Evolutionary conservation across 2,113 vertebrate species (phyloP).

Genomic region (Tachysurus vachellii): DNA sequence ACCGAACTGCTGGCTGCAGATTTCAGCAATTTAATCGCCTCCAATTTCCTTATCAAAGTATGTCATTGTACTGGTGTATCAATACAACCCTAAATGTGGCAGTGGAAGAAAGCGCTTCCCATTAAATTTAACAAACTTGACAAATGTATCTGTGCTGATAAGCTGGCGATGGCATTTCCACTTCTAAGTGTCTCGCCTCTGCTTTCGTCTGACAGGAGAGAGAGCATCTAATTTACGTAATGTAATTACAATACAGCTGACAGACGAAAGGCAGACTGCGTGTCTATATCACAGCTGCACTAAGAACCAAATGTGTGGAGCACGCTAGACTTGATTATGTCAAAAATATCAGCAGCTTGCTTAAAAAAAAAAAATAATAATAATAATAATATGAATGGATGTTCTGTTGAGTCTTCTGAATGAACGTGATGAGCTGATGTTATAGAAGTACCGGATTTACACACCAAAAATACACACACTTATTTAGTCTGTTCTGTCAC

Average conservation of each 20-base stretch:
- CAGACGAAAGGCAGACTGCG: constrained; percentile 16
- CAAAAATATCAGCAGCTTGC: constrained; percentile 7
- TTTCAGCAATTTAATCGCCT: not conserved
- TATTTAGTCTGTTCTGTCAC: not conserved
- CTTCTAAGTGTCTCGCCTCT: not conserved
- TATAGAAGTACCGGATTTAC: not conserved
- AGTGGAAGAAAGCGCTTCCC: not conserved
- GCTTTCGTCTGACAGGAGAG: not conserved
- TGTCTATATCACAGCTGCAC: constrained; percentile 41
- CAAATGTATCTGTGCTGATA: not conserved
- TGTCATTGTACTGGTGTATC: not conserved
- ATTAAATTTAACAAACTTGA: constrained; percentile 7
- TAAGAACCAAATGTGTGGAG: constrained; percentile 5
- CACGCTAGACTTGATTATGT: not conserved
- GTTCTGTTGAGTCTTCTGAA: not conserved
- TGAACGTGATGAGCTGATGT: not conserved
- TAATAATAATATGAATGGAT: not conserved
- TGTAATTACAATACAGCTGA: constrained; percentile 15
- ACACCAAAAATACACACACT: not conserved
- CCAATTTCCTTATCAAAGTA: not conserved
- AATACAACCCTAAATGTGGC: not conserved
- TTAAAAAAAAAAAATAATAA: not conserved
- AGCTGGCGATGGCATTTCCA: constrained; percentile 11
- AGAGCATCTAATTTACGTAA: constrained; percentile 28
- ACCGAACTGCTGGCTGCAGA: not conserved